phyloP scores from a whole-genome alignment of 2,888 invertebrate genomes.

The Diogma glabrata region DNA sequence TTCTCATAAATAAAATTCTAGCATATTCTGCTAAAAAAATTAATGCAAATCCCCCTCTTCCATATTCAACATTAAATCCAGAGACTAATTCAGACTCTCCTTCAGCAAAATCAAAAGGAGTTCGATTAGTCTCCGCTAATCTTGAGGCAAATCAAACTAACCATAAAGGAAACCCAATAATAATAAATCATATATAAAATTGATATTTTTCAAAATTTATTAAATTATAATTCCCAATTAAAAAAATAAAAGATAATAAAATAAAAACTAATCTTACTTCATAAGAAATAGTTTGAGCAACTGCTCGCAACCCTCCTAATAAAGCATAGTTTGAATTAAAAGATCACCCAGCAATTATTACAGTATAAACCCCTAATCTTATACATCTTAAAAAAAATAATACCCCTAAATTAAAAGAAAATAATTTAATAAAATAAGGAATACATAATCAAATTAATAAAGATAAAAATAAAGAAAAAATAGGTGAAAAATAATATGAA shows the following conservation, averaged over 20 bases:
- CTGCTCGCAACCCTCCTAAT: constrained; percentile 52
- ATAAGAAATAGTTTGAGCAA: constrained; percentile 67
- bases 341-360: constrained; percentile 52
- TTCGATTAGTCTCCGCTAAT: constrained; percentile 60
- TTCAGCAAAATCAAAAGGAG: constrained; percentile 69
- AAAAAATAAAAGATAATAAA: constrained; percentile 34
- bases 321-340: constrained; percentile 64
- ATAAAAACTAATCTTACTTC: constrained; percentile 49
- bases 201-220: constrained; percentile 40
- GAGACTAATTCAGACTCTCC: constrained; percentile 68
- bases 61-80: constrained; percentile 69
- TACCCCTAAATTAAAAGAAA: constrained; percentile 45
- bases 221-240: constrained; percentile 45
- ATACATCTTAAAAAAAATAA: constrained; percentile 55
- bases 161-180: constrained; percentile 43
- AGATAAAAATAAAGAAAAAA: neutral
- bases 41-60: constrained; percentile 56
- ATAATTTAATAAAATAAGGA: constrained; percentile 43
- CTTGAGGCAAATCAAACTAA: constrained; percentile 47
- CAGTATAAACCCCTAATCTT: constrained; percentile 50
- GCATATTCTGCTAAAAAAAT: constrained; percentile 62
- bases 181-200: constrained; percentile 42
- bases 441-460: constrained; percentile 20
- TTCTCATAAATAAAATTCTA: constrained; percentile 56
- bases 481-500: constrained; percentile 43